Evolutionary conservation across 2,797 vertebrate species (phyloP), one percentile per base, ranked within the genome.

Genomic region (Triplophysa bombifrons): DNA sequence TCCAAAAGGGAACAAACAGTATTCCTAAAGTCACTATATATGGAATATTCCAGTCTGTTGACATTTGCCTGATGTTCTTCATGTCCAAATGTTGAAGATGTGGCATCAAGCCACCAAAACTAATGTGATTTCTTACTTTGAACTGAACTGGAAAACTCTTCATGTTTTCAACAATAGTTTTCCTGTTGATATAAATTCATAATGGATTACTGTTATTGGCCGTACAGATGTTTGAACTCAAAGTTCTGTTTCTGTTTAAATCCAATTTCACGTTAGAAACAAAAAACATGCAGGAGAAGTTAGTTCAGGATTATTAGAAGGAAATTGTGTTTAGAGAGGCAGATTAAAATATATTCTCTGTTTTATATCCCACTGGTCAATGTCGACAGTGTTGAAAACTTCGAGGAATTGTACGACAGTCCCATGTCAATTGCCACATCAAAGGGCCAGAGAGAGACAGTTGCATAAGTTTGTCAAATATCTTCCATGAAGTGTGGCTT

Each of bases 391-490:
- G 22, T 56, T n/a, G n/a, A 34, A 72, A 51, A 50, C 30, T 44
- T 66, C 69, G 65, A 72, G 67, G 30, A 72, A 27, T 51, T 71
- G 46, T 70, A 67, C 3, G 46, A 78, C 67, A 69, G 55, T 51
- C 30, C 53, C 48, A 76, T 71, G 53, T 53, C n/a, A 34, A 64
- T 78, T 51, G 63, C 83, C 84, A 85, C 76, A 80, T 83, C 53
- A 60, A 84, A 83, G 16, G 77, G n/a, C 76, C 22, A n/a, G 83
- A 80, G 63, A 78, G 72, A 83, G 55, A 76, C 78, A 65, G 83
- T 91, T 92, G 90, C 87, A 80, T 87, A 91, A 90, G 82, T 69
- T 86, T 85, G 68, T 90, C 63, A 71, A 83, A 90, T 74, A 87
- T 78, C 85, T 89, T 90, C 88, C 88, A 88, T 87, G 63, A 76